These are phyloP conservation scores for Paedocypris micromegethes DNA, from an alignment of 2,797 vertebrate species.

Conservation along the genomic window DNA sequence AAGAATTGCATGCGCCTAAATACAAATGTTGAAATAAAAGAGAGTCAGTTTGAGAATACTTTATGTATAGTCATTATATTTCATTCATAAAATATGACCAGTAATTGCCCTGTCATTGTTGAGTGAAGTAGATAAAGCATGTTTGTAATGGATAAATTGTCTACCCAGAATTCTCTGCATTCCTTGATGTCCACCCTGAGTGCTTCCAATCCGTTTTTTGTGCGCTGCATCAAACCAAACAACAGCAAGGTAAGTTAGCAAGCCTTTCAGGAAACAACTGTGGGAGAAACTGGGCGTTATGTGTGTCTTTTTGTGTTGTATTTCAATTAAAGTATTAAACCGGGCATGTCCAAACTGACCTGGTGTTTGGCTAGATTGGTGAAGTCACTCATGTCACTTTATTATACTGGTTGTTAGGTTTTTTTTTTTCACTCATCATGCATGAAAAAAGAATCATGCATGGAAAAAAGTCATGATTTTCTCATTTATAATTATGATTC, in stretches of 20 bases:
- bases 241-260: conserved; percentile 78
- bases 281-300: not conserved
- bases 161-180: conserved; percentile 84
- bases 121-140: not conserved
- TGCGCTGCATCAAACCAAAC: conserved; percentile 97
- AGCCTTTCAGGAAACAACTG: not conserved
- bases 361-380: too few species aligned
- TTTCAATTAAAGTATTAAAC: not conserved
- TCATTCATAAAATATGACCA: too few species aligned
- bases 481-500: too few species aligned
- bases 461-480: too few species aligned
- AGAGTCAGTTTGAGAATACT: too few species aligned
- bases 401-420: too few species aligned
- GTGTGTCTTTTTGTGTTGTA: conserved; percentile 4
- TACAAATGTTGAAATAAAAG: not conserved
- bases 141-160: not conserved
- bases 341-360: too few species aligned
- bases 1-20: conserved; percentile 39
- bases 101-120: not conserved
- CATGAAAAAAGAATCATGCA: too few species aligned
- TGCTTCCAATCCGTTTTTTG: conserved; percentile 89
- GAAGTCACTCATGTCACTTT: too few species aligned
- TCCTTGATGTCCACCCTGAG: conserved; percentile 91
- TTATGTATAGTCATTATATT: too few species aligned
- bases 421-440: too few species aligned